Percentiles rank a stretch among this genome's conserved stretches.
phyloP scores from a whole-genome alignment of 2,113 vertebrate species.

The Hydropotes inermis region DNA sequence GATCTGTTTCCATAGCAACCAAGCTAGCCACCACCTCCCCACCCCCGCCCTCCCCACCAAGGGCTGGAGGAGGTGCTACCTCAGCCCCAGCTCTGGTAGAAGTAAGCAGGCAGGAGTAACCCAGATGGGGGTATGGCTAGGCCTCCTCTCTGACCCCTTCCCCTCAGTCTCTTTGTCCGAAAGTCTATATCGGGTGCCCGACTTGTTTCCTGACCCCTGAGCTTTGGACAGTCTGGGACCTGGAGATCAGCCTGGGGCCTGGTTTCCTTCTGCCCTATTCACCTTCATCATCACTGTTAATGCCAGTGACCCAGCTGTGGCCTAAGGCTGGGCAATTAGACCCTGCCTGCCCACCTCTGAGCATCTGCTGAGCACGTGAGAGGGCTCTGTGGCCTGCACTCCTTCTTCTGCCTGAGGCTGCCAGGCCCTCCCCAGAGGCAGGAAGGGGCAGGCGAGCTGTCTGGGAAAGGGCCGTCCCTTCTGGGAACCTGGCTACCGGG shows the following conservation, averaged over 20 bases:
- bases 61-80: not conserved
- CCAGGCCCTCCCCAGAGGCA: not conserved
- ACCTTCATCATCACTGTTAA: not conserved
- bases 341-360: not conserved
- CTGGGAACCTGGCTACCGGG: not conserved
- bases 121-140: not conserved
- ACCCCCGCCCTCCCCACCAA: not conserved
- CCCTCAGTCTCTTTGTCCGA: not conserved
- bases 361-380: not conserved
- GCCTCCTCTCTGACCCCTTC: not conserved
- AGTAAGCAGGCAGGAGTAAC: not conserved
- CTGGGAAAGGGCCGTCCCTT: slow-evolving; percentile 4
- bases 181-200: not conserved
- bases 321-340: not conserved
- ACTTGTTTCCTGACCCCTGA: not conserved
- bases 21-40: not conserved
- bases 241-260: not conserved
- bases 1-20: slow-evolving; percentile 21
- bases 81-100: not conserved
- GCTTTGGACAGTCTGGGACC: not conserved
- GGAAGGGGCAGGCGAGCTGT: not conserved
- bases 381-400: not conserved
- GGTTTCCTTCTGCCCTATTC: not conserved
- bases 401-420: not conserved
- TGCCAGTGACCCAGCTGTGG: not conserved